phyloP scores from a whole-genome alignment of 2,113 vertebrate species.

The Austrofundulus limnaeus region DNA sequence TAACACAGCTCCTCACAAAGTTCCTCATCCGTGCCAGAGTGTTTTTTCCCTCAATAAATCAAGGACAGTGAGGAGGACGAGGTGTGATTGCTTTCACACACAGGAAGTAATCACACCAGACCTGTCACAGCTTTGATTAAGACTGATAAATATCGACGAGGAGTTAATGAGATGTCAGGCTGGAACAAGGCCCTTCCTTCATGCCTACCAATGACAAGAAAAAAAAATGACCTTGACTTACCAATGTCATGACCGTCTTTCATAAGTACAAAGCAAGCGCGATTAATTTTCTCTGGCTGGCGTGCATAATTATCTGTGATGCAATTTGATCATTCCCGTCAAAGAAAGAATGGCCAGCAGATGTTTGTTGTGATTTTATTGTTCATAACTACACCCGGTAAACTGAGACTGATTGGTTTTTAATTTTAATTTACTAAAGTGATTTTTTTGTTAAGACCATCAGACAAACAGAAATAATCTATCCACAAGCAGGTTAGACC shows the following conservation, averaged over 20 bases:
- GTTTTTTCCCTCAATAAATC: constrained; percentile 61
- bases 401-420: constrained; percentile 37
- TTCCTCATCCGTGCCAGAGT: constrained; percentile 43
- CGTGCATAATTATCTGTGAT: constrained; percentile 23
- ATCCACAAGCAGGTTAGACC: constrained; percentile 8
- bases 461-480: constrained; percentile 8
- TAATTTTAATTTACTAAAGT: constrained; percentile 1
- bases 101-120: constrained; percentile 77
- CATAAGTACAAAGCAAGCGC: constrained; percentile 21
- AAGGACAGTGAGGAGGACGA: constrained; percentile 75
- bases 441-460: not conserved
- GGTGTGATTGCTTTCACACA: constrained; percentile 75
- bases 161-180: constrained; percentile 80
- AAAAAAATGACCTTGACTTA: constrained; percentile 59
- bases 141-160: constrained; percentile 82
- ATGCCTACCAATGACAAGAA: constrained; percentile 60
- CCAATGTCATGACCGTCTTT: constrained; percentile 62
- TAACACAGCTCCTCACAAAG: constrained; percentile 27
- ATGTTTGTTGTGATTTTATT: constrained; percentile 32
- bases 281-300: constrained; percentile 47
- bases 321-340: constrained; percentile 16
- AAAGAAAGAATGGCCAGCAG: constrained; percentile 24
- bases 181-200: constrained; percentile 65
- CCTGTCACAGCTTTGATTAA: constrained; percentile 79
- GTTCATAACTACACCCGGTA: constrained; percentile 21